These are phyloP conservation scores for Ceratoteleas bidentatus DNA, from an alignment of 1,140 invertebrate genomes.

Conservation along the genomic window DNA sequence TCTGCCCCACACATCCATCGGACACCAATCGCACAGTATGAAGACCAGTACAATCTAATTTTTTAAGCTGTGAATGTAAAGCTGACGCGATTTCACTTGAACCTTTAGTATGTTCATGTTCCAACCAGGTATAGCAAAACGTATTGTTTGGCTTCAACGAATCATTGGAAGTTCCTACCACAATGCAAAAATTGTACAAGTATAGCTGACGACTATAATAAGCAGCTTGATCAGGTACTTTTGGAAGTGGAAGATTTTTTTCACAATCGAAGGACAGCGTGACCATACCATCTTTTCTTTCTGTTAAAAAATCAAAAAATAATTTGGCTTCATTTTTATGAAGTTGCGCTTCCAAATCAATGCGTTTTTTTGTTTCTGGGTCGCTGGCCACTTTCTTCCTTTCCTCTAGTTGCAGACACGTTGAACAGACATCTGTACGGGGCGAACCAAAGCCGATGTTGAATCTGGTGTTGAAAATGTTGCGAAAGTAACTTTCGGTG, in stretches of 20 bases:
- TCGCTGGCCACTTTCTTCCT: not conserved
- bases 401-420: not conserved
- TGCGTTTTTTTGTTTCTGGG: not conserved
- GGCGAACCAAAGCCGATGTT: slow-evolving; percentile 4
- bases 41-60: not conserved
- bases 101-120: slow-evolving; percentile 14
- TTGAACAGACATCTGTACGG: not conserved
- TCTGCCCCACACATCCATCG: slow-evolving; percentile 16
- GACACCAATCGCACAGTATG: slow-evolving; percentile 20
- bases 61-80: not conserved
- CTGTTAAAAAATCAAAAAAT: slow-evolving; percentile 16
- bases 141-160: slow-evolving; percentile 5
- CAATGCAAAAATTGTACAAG: slow-evolving; percentile 29
- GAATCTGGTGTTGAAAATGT: slow-evolving; percentile 9
- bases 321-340: slow-evolving; percentile 11
- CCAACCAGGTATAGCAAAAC: slow-evolving; percentile 20
- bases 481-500: slow-evolving; percentile 11
- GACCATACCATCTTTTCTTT: not conserved
- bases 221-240: slow-evolving; percentile 14
- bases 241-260: slow-evolving; percentile 20
- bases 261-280: slow-evolving; percentile 12
- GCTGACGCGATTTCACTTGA: slow-evolving; percentile 21
- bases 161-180: slow-evolving; percentile 8
- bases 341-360: not conserved
- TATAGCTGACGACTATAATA: slow-evolving; percentile 20